A percentile compares a stretch with the other conserved stretches of the same genome.
Conservation (phyloP, 2,888 invertebrate species). For the Allacma fusca region DNA sequence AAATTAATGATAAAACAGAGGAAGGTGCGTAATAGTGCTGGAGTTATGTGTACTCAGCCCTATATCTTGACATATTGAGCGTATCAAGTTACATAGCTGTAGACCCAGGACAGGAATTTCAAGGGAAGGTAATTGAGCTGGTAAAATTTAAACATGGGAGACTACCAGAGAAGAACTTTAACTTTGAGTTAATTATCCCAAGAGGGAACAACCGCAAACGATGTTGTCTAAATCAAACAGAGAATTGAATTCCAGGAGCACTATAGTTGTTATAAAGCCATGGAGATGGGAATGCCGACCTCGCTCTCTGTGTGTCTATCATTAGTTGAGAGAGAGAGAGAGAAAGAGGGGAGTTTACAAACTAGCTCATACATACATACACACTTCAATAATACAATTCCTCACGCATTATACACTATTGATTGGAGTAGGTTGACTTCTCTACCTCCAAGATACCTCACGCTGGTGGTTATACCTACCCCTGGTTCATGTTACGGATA, state of each 20-base stretch:
- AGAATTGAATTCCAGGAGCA: conserved; percentile 16
- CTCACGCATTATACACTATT: not conserved
- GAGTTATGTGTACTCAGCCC: too few species aligned
- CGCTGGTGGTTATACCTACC: not conserved
- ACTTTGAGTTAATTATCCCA: conserved; percentile 59
- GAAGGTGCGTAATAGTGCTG: too few species aligned
- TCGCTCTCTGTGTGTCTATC: conserved; percentile 47
- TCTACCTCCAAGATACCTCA: not conserved
- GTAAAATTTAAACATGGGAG: conserved; percentile 48
- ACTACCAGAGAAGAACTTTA: conserved; percentile 11
- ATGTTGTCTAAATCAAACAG: conserved; percentile 56
- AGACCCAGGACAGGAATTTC: conserved; percentile 1
- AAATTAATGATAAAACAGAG: too few species aligned
- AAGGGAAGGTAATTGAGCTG: conserved; percentile 47
- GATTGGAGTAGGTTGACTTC: not conserved
- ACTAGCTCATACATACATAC: not conserved
- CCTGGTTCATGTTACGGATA: not conserved
- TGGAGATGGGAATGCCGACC: not conserved
- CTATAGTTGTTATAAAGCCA: too few species aligned
- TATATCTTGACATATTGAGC: not conserved
- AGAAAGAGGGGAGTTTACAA: too few species aligned
- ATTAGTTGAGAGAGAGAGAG: conserved; percentile 44
- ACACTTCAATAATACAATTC: conserved; percentile 1
- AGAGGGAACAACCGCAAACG: conserved; percentile 54
- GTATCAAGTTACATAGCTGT: not conserved